Percentiles rank a stretch among this genome's conserved stretches.
Evolutionary conservation across 2,113 vertebrate species (phyloP).

Genomic region (Heterotilapia buettikoferi): DNA sequence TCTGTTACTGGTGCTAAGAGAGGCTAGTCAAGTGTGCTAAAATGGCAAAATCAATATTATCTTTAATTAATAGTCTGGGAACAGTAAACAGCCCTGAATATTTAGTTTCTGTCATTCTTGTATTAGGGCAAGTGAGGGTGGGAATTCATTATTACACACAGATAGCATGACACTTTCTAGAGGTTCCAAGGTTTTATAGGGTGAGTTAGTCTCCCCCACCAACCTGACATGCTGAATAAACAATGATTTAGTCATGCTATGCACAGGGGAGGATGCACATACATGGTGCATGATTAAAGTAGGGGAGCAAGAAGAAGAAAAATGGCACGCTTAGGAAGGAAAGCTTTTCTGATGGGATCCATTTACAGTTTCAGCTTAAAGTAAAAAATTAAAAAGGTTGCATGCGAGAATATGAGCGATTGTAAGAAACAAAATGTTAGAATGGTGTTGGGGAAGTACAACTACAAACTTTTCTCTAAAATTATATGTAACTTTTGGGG

Average conservation of each 20-base stretch:
- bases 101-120: background rate
- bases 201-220: slow-evolving; percentile 2
- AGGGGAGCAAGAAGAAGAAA: slow-evolving; percentile 19
- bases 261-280: slow-evolving; percentile 33
- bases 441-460: background rate
- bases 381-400: background rate
- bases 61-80: background rate
- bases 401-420: background rate
- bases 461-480: background rate
- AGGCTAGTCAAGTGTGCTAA: background rate
- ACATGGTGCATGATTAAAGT: slow-evolving; percentile 54
- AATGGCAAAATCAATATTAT: background rate
- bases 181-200: background rate
- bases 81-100: background rate
- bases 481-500: background rate
- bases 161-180: background rate
- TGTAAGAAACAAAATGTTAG: background rate
- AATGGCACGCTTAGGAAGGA: background rate
- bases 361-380: background rate
- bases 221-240: slow-evolving; percentile 56
- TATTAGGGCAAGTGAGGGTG: background rate
- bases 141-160: background rate
- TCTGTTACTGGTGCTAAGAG: background rate
- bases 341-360: slow-evolving; percentile 11
- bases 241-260: slow-evolving; percentile 9